phyloP scores from a whole-genome alignment of 2,888 invertebrate genomes.

The Orthosia gothica region DNA sequence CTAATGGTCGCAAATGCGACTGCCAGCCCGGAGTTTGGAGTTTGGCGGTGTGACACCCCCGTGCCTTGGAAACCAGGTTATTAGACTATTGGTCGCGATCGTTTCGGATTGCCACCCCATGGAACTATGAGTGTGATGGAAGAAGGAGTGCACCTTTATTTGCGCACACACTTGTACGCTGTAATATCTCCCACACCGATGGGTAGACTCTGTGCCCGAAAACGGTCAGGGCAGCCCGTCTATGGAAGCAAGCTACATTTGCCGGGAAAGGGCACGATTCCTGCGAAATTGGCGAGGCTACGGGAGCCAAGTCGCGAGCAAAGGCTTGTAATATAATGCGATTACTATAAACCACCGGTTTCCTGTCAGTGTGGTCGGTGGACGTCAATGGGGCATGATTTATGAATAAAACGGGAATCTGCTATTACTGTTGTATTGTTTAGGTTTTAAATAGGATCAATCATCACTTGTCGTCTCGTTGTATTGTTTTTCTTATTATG shows the following conservation, averaged over 20 bases:
- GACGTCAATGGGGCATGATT: slow-evolving; percentile 9
- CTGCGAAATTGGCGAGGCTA: neutral
- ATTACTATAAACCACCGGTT: slow-evolving; percentile 13
- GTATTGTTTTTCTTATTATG: neutral
- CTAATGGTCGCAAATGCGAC: too few species aligned
- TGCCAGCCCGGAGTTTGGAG: too few species aligned
- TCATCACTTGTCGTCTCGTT: neutral
- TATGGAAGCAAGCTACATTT: neutral
- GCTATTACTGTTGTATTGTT: neutral
- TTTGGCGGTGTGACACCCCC: too few species aligned
- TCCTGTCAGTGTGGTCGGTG: slow-evolving; percentile 28
- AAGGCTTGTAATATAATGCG: neutral
- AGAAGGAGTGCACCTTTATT: too few species aligned
- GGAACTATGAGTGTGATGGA: too few species aligned
- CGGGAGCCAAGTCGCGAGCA: neutral
- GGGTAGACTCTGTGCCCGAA: too few species aligned
- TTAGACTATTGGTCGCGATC: too few species aligned
- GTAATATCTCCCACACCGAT: too few species aligned
- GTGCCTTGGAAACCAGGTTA: too few species aligned
- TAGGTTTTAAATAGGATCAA: slow-evolving; percentile 6
- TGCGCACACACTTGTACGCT: too few species aligned
- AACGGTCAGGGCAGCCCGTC: too few species aligned
- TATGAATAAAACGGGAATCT: neutral
- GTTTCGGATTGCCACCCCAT: too few species aligned
- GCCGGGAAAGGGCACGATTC: neutral